These are phyloP conservation scores for Uloborus diversus DNA, from an alignment of 1,140 invertebrate species.

Conservation along the genomic window DNA sequence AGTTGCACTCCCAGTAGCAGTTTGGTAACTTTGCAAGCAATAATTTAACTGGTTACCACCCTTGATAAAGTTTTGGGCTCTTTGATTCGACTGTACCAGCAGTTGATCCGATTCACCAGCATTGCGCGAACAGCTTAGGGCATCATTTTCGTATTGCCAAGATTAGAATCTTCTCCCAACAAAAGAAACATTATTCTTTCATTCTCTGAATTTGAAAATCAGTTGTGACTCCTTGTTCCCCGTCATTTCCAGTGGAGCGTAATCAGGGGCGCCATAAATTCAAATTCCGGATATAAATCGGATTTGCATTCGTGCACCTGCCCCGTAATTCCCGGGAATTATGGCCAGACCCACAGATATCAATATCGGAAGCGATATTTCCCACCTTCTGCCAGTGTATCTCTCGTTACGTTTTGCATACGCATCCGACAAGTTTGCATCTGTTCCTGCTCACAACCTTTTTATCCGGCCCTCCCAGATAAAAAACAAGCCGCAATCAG, in stretches of 20 bases:
- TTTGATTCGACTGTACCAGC: too few species aligned
- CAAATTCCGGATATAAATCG: constrained; percentile 32
- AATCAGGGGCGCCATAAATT: constrained; percentile 47
- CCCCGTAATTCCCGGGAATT: constrained; percentile 38
- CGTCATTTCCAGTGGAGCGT: constrained; percentile 44
- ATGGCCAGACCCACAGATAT: too few species aligned
- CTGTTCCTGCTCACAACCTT: constrained; percentile 34
- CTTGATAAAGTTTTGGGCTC: too few species aligned
- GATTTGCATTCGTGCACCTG: constrained; percentile 47
- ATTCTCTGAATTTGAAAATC: neutral
- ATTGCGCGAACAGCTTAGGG: too few species aligned
- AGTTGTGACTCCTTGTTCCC: too few species aligned
- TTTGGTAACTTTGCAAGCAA: too few species aligned
- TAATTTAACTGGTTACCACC: too few species aligned
- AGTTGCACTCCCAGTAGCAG: too few species aligned
- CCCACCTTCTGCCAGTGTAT: constrained; percentile 23
- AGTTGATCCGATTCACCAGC: too few species aligned
- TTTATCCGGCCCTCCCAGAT: constrained; percentile 10
- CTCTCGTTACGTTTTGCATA: constrained; percentile 43
- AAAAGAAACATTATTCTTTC: constrained; percentile 1
- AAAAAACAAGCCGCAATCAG: constrained; percentile 49
- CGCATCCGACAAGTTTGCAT: constrained; percentile 16
- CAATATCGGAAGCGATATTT: constrained; percentile 22
- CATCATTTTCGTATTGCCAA: constrained; percentile 1
- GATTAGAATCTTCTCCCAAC: neutral